These are phyloP conservation scores for Carcinoscorpius rotundicauda DNA, from an alignment of 1,140 invertebrate genomes.

Conservation along the genomic window DNA sequence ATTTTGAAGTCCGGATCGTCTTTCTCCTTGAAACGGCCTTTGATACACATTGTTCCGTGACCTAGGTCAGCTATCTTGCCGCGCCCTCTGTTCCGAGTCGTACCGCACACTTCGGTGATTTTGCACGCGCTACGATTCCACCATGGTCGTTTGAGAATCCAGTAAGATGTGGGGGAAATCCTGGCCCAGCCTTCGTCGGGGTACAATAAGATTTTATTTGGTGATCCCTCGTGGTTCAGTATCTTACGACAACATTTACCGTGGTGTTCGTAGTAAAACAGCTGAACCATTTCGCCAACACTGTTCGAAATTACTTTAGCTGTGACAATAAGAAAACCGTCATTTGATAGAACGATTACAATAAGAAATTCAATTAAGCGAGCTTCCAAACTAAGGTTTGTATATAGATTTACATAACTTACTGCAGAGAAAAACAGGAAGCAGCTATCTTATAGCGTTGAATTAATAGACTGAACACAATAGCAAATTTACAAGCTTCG, in stretches of 20 bases:
- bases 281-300: constrained; percentile 42
- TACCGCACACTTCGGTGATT: constrained; percentile 67
- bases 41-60: constrained; percentile 58
- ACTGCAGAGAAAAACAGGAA: too few relatives aligned
- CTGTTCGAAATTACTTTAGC: not conserved
- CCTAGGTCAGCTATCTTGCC: constrained; percentile 66
- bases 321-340: too few relatives aligned
- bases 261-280: constrained; percentile 57
- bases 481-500: too few relatives aligned
- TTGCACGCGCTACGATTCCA: constrained; percentile 67
- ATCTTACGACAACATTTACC: constrained; percentile 57
- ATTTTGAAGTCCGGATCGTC: constrained; percentile 58
- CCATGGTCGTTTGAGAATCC: constrained; percentile 73
- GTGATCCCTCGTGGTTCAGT: constrained; percentile 53
- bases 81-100: constrained; percentile 59
- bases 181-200: constrained; percentile 76
- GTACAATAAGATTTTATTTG: constrained; percentile 62
- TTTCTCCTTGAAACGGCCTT: constrained; percentile 60
- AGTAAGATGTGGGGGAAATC: constrained; percentile 67
- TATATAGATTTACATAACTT: too few relatives aligned
- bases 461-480: too few relatives aligned
- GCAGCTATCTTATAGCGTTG: too few relatives aligned
- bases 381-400: too few relatives aligned
- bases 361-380: too few relatives aligned
- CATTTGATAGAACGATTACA: too few relatives aligned